Evolutionary conservation across 2,797 vertebrate species (phyloP), one percentile per base, ranked within the genome.

Genomic region (Vireo griseus): DNA sequence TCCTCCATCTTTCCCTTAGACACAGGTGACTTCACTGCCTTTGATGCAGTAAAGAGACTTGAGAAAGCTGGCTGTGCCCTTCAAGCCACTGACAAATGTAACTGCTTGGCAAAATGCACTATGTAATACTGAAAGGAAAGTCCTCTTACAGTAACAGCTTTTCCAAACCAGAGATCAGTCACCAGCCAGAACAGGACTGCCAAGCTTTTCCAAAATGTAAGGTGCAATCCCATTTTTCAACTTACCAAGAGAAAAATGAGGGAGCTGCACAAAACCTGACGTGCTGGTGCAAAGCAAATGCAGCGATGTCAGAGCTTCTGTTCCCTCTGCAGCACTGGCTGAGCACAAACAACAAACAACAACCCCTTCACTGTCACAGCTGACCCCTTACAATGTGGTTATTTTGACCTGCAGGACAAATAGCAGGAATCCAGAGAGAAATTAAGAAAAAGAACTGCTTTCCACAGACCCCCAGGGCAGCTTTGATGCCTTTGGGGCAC

Each of bases 381-480:
- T 18, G 17, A 37, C 31, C 42, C 48, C 66, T 42, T 37, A 90
- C 87, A 86, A 47, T 28, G 72, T 39, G 57, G 31, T 26, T 11
- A 62, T 75, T 94, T 83, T 92, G 57, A 90, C 50, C 62, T 37
- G 61, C 24, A 62, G 90, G 65, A 87, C 42, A 92, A 74, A 82
- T 2, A 82, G 33, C 7, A 78, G 63, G 55, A 52, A 87, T 54
- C 13, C 20, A 85, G 22, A 79, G 37, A 77, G 35, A 65, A 86
- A 92, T 16, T 5, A 31, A 65, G 47, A 74, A 57, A 80, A 77
- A 26, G 3, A 37, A 45, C 26, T 48, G 35, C 54, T 77, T 88
- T 54, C 58, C 28, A 78, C 31, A 92, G 58, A n/a, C 15, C 33
- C n/a, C 17, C 6, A 25, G n/a, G 57, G 51, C 58, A 55, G 35